Evolutionary conservation across 2,888 invertebrate genomes (phyloP), one percentile per base, ranked within the genome.

Genomic region (Leptopilina drosophilae): DNA sequence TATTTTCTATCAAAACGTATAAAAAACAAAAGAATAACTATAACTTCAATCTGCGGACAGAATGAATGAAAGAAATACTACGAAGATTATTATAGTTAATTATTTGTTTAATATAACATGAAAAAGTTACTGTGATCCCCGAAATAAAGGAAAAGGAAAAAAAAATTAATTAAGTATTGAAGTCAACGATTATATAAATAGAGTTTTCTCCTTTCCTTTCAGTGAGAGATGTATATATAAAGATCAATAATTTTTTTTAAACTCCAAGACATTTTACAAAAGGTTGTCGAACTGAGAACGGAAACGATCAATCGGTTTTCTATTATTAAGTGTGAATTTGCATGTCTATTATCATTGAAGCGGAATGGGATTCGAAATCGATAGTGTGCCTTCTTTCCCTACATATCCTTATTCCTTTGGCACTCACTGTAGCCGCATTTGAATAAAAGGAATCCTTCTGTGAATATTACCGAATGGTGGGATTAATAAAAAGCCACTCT

Each of bases 291-390:
- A 69, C 7, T 42, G 42, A n/a, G 15, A 69, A 15, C 20, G 49
- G 33, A 69, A 69, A 69, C 7, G 26, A 69, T 56, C 53, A 69
- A 56, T 56, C 53, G 77, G 78, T 69, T 81, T 82, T 80, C 77
- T 78, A 80, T 80, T 82, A 82, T 82, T 80, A 80, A 78, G 80
- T 77, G 46, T 8, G 20, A 80, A 81, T 82, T 77, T 82, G 77
- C 81, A 81, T 81, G 75, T n/a, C 33, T 79, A 82, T 81, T 82
- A 80, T 77, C 80, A 82, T 82, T 77, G 65, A 76, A 73, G 77
- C 79, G 80, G 64, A 12, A 11, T 11, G 4, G 64, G 64, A 66
- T 15, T 66, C 53, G 20, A 20, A 67, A 66, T 79, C 76, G 49
- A 67, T 65, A 59, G 62, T 69, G 73, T 73, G 69, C 77, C 76